A percentile compares a stretch with the other conserved stretches of the same genome.
These are phyloP conservation scores for Seriola aureovittata DNA, from an alignment of 2,113 vertebrate genomes.

Conservation along the genomic window DNA sequence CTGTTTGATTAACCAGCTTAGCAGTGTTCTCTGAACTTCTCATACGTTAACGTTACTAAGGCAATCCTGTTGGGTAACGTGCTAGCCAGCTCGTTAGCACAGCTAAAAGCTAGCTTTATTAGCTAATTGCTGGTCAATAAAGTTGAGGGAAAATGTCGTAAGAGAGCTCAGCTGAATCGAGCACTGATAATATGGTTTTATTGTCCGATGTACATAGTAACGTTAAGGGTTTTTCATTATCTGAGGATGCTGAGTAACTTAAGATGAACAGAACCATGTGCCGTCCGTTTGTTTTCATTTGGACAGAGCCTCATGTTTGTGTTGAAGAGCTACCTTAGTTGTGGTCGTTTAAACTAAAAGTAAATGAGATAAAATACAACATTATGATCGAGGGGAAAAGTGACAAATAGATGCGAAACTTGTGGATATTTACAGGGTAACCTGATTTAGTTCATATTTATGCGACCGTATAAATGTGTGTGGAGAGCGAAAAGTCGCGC, in stretches of 20 bases:
- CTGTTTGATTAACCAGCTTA: slow-evolving; percentile 61
- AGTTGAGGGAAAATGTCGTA: neutral
- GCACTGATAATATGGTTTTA: accelerated
- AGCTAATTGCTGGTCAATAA: neutral
- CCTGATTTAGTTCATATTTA: neutral
- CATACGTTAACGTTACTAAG: slow-evolving; percentile 35
- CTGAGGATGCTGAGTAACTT: slow-evolving; percentile 12
- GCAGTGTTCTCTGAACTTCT: slow-evolving; percentile 64
- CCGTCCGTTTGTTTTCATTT: slow-evolving; percentile 78
- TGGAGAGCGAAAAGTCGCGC: neutral
- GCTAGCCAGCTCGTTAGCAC: slow-evolving; percentile 56
- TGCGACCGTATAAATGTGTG: neutral
- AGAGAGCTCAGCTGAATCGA: neutral
- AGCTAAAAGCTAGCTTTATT: slow-evolving; percentile 20
- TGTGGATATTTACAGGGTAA: neutral
- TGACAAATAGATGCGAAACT: neutral
- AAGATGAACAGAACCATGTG: slow-evolving; percentile 60
- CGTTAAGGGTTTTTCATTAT: neutral
- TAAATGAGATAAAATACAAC: neutral
- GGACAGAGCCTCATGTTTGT: slow-evolving; percentile 21
- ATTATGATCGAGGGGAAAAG: neutral
- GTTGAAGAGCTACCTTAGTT: neutral
- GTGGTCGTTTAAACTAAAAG: neutral
- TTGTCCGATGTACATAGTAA: accelerated
- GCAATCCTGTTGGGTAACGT: slow-evolving; percentile 64